phyloP scores from a whole-genome alignment of 2,797 vertebrate species.

The Tokudaia muenninki region DNA sequence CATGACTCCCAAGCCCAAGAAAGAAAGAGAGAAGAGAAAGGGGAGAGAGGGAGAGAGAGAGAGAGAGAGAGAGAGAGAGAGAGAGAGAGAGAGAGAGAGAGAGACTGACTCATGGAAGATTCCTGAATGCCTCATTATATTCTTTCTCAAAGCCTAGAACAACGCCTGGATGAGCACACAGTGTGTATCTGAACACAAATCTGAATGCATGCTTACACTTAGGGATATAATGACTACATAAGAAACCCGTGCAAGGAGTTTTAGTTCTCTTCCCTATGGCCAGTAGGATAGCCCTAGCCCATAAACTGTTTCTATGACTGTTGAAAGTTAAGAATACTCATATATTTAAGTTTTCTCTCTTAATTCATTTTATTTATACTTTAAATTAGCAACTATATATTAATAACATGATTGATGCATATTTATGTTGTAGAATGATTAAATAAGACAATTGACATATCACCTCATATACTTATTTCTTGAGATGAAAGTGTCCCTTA shows the following conservation, averaged over 20 bases:
- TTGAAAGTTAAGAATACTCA: slow-evolving; percentile 10
- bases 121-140: background rate
- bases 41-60: no score
- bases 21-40: background rate
- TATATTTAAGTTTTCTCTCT: background rate
- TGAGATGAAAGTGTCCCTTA: background rate
- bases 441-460: background rate
- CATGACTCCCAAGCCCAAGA: background rate
- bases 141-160: background rate
- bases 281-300: background rate
- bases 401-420: background rate
- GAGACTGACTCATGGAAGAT: background rate
- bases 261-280: background rate
- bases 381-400: slow-evolving; percentile 1
- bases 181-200: background rate
- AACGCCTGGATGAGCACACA: background rate
- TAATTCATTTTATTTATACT: background rate
- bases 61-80: no score
- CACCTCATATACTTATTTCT: background rate
- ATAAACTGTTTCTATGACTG: background rate
- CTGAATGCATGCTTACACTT: background rate
- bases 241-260: background rate
- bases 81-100: background rate
- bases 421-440: background rate
- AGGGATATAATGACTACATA: background rate